phyloP scores from a whole-genome alignment of 1,140 invertebrate genomes.

The Heliconius hermathena region DNA sequence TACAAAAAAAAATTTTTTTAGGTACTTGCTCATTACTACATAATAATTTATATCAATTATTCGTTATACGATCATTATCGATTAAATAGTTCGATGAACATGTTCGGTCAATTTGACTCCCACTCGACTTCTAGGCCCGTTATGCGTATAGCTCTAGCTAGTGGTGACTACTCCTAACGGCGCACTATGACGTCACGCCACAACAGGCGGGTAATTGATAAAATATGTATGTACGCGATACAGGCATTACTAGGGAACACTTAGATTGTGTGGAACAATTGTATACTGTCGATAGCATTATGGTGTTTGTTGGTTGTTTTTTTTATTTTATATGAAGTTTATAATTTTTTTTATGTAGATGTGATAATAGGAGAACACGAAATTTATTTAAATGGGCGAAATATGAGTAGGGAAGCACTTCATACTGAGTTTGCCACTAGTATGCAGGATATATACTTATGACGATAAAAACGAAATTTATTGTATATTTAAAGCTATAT shows the following conservation, averaged over 20 bases:
- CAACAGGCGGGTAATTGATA: conserved; percentile 18
- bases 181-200: conserved; percentile 12
- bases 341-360: background rate
- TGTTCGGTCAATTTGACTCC: background rate
- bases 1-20: too few relatives aligned
- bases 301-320: background rate
- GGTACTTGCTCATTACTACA: too few relatives aligned
- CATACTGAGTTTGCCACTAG: too few relatives aligned
- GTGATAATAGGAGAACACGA: too few relatives aligned
- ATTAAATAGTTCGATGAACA: background rate
- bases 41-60: background rate
- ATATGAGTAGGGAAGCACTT: too few relatives aligned
- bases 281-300: background rate
- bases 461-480: too few relatives aligned
- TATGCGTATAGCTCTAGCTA: background rate
- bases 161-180: background rate
- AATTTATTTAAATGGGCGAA: too few relatives aligned
- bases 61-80: background rate
- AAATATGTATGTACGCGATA: conserved; percentile 17
- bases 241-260: conserved; percentile 10
- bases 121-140: background rate
- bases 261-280: background rate
- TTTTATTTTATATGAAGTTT: background rate
- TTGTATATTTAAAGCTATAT: too few relatives aligned
- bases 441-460: too few relatives aligned